phyloP scores from a whole-genome alignment of 2,797 vertebrate species.

The Ctenosaura bakeri region DNA sequence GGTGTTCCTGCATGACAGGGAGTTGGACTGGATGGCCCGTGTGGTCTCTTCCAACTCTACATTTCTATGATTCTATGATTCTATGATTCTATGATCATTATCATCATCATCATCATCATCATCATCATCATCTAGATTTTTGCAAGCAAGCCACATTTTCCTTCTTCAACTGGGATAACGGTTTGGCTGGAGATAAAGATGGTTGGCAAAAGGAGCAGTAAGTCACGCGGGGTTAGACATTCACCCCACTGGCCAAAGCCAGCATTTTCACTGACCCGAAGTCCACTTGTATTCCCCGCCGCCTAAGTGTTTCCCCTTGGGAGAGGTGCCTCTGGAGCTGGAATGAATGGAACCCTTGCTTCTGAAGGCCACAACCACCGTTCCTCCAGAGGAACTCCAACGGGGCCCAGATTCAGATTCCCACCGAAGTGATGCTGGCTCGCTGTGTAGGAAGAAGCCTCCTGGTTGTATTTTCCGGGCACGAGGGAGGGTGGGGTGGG shows the following conservation, averaged over 20 bases:
- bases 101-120: no score
- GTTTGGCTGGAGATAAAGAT: not conserved
- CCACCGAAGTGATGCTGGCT: accelerated
- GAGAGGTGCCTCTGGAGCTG: not conserved
- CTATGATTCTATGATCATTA: no score
- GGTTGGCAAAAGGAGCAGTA: slow-evolving; percentile 57
- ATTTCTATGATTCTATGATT: no score
- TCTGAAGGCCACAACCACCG: no score
- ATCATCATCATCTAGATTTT: not conserved
- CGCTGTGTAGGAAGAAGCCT: slow-evolving; percentile 19
- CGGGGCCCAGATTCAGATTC: not conserved
- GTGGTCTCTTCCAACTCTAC: no score
- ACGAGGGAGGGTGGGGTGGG: not conserved
- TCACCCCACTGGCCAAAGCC: slow-evolving; percentile 35
- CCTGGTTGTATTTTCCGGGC: slow-evolving; percentile 12
- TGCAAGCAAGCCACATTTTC: not conserved
- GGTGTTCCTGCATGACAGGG: no score
- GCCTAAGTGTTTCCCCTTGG: not conserved
- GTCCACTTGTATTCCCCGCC: slow-evolving; percentile 57
- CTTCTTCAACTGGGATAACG: not conserved
- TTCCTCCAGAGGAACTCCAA: not conserved
- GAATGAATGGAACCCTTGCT: not conserved
- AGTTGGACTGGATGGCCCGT: no score
- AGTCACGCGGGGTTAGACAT: slow-evolving; percentile 26
- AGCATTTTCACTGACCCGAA: slow-evolving; percentile 49